Evolutionary conservation across 92 coral and sea anemone genomes (phyloP), one percentile per base, ranked within the genome.

Genomic region (Scolanthus callimorphus): DNA sequence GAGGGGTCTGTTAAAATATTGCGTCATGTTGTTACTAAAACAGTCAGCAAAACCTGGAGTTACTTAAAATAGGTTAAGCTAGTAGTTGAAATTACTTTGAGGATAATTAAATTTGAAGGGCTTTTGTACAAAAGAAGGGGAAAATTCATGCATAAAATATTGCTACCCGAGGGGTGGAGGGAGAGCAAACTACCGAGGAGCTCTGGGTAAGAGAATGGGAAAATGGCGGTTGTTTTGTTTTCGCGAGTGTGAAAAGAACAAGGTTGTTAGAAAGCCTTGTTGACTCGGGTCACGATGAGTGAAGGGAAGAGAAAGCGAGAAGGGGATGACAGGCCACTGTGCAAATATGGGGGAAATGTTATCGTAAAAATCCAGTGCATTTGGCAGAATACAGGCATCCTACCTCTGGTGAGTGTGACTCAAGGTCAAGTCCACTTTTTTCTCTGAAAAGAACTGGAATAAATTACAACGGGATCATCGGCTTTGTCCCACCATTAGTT

Each of bases 271-370:
- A n/a, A n/a, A n/a, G n/a, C n/a, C n/a, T n/a, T n/a, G n/a, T 34
- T 34, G 6, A 34, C 41, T 34, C 15, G 15, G 41, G 41, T 34
- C 15, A 34, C 20, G 25, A 88, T 83, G 81, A 58, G 84, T 62
- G 81, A 64, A 46, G 52, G 65, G 58, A 50, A 76, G 64, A 60
- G 51, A 26, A 50, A 43, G 29, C 64, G 63, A 43, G 53, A n/a
- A 59, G 57, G 34, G 21, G 50, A 38, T 55, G 62, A 56, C 2
- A 73, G 83, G 66, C 98, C 97, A 13, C n/a, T 70, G 56, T 92
- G 98, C 76, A 73, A 80, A 61, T 92, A 92, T 67, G 97, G 98
- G 17, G 51, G 76, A 38, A 89, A 22, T 92, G 98, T 60, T 92
- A 92, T 74, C 92, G 98, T 26, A 90, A 81, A 45, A 92, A 92